Conservation (phyloP, 2,797 vertebrate species). For the Taeniopygia guttata region DNA sequence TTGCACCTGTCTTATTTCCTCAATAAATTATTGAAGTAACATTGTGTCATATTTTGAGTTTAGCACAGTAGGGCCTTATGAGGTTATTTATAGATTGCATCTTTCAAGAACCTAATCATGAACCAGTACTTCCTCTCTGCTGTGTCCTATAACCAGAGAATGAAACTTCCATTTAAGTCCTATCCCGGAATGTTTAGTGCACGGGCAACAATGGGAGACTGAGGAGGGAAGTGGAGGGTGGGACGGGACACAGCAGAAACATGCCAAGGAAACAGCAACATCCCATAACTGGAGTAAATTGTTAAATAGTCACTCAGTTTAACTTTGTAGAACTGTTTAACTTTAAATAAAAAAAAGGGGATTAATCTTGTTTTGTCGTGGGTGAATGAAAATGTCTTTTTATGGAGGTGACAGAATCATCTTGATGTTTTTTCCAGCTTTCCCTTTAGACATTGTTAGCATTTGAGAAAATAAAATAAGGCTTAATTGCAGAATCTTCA, state of each 20-base stretch:
- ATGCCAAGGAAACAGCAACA: not conserved
- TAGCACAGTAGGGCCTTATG: not conserved
- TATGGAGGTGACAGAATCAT: not conserved
- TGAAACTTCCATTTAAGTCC: not conserved
- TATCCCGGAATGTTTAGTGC: not conserved
- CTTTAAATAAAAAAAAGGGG: not conserved
- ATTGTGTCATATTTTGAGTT: not conserved
- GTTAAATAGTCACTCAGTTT: not conserved
- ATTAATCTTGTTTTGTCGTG: not conserved
- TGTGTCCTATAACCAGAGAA: not conserved
- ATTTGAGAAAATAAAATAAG: constrained; percentile 15
- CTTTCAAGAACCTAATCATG: not conserved
- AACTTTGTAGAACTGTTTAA: not conserved
- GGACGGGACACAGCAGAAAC: not conserved
- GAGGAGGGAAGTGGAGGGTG: too few species aligned
- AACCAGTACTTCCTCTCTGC: not conserved
- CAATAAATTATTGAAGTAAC: not conserved
- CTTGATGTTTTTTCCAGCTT: not conserved
- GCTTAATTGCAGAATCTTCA: constrained; percentile 58
- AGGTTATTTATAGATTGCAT: not conserved
- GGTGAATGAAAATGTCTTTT: not conserved
- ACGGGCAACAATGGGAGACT: not conserved
- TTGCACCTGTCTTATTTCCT: not conserved
- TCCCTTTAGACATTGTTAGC: not conserved
- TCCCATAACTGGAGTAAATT: not conserved